Base-by-base conservation (phyloP, 2,888 invertebrate genomes). In the Ophonus ardosiacus region DNA sequence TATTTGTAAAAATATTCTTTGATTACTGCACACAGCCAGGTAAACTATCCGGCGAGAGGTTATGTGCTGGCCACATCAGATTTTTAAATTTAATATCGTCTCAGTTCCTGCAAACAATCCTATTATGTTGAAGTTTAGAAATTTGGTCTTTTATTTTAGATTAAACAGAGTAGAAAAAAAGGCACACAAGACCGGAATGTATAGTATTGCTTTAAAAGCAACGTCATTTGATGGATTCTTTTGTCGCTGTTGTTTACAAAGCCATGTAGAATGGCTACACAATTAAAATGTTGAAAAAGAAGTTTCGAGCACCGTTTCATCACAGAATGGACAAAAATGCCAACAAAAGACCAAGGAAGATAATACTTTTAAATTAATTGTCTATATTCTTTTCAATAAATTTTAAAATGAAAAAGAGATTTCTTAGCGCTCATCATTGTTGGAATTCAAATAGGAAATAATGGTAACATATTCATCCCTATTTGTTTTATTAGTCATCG, bases 181-280 rank as follows among this genome's bases (percentile, higher is more conserved):
- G 65, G 31, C 65, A 6, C 43, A 43, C 43, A 65, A 65, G 15
- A 3, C 7, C 31, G 65, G 65, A 65, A 65, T 65, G 65, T 65
- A 61, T 61, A 61, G 18, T 61, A 65, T 38, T 65, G 65, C 65
- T 65, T 65, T 65, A 65, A 65, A 65, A 65, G 65, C 65, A 6
- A 65, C 38, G 65, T 65, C 65, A 38, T 65, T 65, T 65, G 65
- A 65, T 65, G 65, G 65, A 65, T 65, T 65, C 65, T 65, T 65
- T 65, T 65, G 65, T 65, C 31, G 65, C 24, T 65, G 31, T 65
- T 65, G 38, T 65, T 65, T 65, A 65, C 65, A 65, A 65, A 65
- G 65, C 24, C 65, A 65, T 65, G 65, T 65, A 38, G 65, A 65
- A 65, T 13, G 65, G 10, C 65, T 24, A 65, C 38, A 65, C 65